Evolutionary conservation across 2,797 vertebrate species (phyloP), one percentile per base, ranked within the genome.

Genomic region (Leptatherina wallacei): DNA sequence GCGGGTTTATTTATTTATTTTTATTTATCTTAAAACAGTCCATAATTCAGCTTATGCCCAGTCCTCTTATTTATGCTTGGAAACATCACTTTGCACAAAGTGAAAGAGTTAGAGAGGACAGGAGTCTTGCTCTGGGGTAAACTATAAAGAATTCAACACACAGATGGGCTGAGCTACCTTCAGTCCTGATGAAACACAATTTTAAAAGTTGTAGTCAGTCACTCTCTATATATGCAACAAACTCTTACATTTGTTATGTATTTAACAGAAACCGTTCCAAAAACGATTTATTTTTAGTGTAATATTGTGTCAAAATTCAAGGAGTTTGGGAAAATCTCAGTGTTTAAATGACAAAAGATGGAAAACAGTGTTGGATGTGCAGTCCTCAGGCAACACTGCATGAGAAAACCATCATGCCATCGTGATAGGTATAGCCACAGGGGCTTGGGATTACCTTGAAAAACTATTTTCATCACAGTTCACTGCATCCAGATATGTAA

Each of bases 101-200:
- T 4, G 44, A n/a, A 44, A 47, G 44, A 9, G 20, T 20, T n/a
- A 47, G 14, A 44, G 44, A 47, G 44, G 20, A 47, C 44, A n/a
- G 44, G 20, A 47, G 44, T 6, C 71, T 40, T 52, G 63, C 82
- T 78, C 70, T 75, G 78, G 72, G 65, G 79, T 77, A 78, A 76
- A 77, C 77, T 75, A 77, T 75, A 44, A 44, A 44, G 70, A 72
- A 77, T 82, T 84, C 71, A 84, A 74, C 22, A 69, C 78, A 69
- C 65, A 81, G 33, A 42, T 42, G 40, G 44, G 20, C 20, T 44
- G 42, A 18, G 42, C 20, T n/a, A 79, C 68, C 81, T 70, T 77
- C 71, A 72, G 79, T 60, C 49, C 69, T 70, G 60, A 73, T 66
- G 69, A 82, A 76, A 80, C 69, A 69, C 71, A 40, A 22, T 75